phyloP scores from a whole-genome alignment of 2,888 invertebrate genomes.

The Gandaritis pyraliata region DNA sequence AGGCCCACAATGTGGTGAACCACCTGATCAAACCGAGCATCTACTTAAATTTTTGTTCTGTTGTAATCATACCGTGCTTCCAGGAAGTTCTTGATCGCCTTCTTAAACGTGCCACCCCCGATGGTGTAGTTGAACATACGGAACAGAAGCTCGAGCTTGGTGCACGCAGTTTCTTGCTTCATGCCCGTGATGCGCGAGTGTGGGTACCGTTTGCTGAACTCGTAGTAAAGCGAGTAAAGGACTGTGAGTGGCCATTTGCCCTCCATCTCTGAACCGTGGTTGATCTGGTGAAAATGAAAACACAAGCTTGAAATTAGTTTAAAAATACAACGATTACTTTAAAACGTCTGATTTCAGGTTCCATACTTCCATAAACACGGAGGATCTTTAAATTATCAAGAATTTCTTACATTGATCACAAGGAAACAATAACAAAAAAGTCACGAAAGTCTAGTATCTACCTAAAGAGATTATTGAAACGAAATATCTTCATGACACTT shows the following conservation, averaged over 20 bases:
- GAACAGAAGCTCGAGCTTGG: conserved; percentile 91
- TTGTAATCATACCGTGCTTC: conserved; percentile 75
- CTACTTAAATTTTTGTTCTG: not conserved
- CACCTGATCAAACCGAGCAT: too few relatives aligned
- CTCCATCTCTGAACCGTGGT: conserved; percentile 88
- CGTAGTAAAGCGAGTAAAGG: conserved; percentile 90
- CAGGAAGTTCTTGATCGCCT: conserved; percentile 89
- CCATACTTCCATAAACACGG: too few relatives aligned
- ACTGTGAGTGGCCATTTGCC: conserved; percentile 93
- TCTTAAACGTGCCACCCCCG: conserved; percentile 89
- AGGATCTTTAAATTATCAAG: too few relatives aligned
- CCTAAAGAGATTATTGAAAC: too few relatives aligned
- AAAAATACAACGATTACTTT: too few relatives aligned
- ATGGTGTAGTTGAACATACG: conserved; percentile 95
- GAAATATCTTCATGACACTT: not conserved
- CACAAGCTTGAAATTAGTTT: too few relatives aligned
- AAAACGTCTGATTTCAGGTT: too few relatives aligned
- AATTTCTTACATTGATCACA: too few relatives aligned
- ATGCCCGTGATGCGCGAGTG: conserved; percentile 91
- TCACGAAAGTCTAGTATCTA: too few relatives aligned
- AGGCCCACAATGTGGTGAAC: too few relatives aligned
- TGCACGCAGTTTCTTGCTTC: conserved; percentile 89
- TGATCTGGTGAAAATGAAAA: conserved; percentile 77
- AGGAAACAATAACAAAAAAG: too few relatives aligned
- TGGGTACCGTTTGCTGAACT: conserved; percentile 91